Evolutionary conservation across 92 coral and sea anemone genomes (phyloP).

Genomic region (Parazoanthus darwini): DNA sequence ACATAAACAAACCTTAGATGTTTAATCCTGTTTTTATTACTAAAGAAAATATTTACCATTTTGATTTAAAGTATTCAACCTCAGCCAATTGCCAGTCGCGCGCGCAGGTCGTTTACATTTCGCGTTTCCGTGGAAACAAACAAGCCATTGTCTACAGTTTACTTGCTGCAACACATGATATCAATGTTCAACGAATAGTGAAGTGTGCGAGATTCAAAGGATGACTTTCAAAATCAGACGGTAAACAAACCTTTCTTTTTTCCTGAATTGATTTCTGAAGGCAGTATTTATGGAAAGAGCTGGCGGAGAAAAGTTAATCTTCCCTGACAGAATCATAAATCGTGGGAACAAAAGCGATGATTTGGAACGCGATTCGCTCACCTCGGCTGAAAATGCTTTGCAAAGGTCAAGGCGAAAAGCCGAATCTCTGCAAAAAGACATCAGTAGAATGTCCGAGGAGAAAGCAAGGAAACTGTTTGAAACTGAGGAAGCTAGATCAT

Average conservation of each 20-base stretch:
- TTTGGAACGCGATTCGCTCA: constrained; percentile 20
- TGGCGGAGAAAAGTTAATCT: constrained; percentile 37
- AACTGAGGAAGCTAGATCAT: constrained; percentile 69
- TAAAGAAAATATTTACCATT: constrained; percentile 5
- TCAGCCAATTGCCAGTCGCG: neutral
- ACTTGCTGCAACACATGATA: neutral
- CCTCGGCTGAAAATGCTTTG: constrained; percentile 8
- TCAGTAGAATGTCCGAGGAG: constrained; percentile 77
- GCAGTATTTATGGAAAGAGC: constrained; percentile 13
- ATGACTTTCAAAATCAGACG: neutral
- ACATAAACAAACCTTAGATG: neutral
- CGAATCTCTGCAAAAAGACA: constrained; percentile 58
- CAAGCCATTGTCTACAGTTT: neutral
- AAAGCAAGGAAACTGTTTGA: constrained; percentile 78
- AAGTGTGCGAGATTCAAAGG: neutral
- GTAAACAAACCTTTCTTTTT: constrained; percentile 7
- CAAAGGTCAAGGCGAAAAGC: constrained; percentile 37
- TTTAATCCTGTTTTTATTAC: neutral
- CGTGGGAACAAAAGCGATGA: constrained; percentile 21
- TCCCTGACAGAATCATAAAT: constrained; percentile 40
- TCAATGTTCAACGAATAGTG: neutral
- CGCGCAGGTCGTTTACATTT: constrained; percentile 5
- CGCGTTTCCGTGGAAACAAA: constrained; percentile 33
- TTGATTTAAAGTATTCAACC: neutral
- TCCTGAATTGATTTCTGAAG: constrained; percentile 19